Evolutionary conservation across 2,888 invertebrate genomes (phyloP), one percentile per base, ranked within the genome.

Genomic region (Brachypalpus laphriformis): DNA sequence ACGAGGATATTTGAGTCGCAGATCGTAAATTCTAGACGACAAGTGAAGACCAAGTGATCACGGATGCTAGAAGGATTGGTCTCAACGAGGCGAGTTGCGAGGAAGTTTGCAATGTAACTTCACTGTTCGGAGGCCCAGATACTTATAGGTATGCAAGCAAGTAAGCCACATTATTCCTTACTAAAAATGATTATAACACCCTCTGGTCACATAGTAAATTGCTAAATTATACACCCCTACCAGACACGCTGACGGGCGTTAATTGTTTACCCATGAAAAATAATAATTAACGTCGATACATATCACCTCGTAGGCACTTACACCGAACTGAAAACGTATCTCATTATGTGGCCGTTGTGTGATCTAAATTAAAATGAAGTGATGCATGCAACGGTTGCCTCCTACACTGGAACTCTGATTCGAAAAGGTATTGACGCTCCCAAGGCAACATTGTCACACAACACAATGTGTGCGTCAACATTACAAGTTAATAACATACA

Each of bases 301-400:
- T 25, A 5, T 14, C 72, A 51, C 47, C 25, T 9, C 16, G 47
- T 37, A 49, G 7, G 8, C 34, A 34, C 34, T 9, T 34, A 34
- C 9, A 34, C 25, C 25, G 37, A 49, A 68, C 66, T 45, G 11
- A 59, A 68, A 66, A 68, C 66, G 74, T 59, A 70, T 70, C 74
- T 78, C 74, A 74, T 83, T 74, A 68, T 65, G 78, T 65, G 83
- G 78, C 70, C 42, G 74, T 57, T 75, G 57, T 57, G 80, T 56
- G 63, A 61, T 70, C 70, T 70, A 75, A 83, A 83, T 83, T 83
- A 83, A 83, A 83, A 78, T 75, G 74, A 63, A 75, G 14, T 70
- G 63, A 80, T 75, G 78, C 80, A 70, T 83, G 40, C 57, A 63
- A 78, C 75, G 22, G n/a, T 4, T 4, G 7, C 40, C 40, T 57